Evolutionary conservation across 2,113 vertebrate species (phyloP).

Genomic region (Carassius auratus): DNA sequence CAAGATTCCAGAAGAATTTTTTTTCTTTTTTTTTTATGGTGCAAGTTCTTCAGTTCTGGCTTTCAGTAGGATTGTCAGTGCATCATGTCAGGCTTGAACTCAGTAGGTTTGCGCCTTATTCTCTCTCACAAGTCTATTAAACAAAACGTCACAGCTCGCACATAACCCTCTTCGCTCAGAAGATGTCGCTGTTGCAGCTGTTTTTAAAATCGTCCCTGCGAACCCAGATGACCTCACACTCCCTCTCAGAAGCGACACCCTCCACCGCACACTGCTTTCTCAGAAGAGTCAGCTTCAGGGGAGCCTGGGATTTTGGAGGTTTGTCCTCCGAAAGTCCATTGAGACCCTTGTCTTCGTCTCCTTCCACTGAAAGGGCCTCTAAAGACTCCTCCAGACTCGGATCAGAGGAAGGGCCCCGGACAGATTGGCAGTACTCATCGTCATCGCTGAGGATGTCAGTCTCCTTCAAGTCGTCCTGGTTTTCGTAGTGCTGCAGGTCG

Average conservation of each 20-base stretch:
- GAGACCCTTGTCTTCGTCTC: slow-evolving; percentile 50
- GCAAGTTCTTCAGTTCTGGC: slow-evolving; percentile 11
- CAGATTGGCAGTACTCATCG: slow-evolving; percentile 89
- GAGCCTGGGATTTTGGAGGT: slow-evolving; percentile 62
- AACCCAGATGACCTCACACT: slow-evolving; percentile 86
- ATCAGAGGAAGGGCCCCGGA: slow-evolving; percentile 71
- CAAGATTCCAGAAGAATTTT: no score
- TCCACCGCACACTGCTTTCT: slow-evolving; percentile 84
- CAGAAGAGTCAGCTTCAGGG: slow-evolving; percentile 78
- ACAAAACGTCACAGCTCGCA: not conserved
- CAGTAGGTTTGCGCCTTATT: not conserved
- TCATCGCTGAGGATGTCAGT: slow-evolving; percentile 98
- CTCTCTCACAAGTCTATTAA: not conserved
- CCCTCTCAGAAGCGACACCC: slow-evolving; percentile 72
- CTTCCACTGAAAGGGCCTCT: slow-evolving; percentile 71
- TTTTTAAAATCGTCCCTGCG: slow-evolving; percentile 85
- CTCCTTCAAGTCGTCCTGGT: slow-evolving; percentile 89
- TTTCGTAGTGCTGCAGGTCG: slow-evolving; percentile 87
- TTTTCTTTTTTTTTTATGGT: not conserved
- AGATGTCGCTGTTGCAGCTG: slow-evolving; percentile 85
- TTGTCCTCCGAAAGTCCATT: slow-evolving; percentile 16
- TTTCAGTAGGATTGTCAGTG: slow-evolving; percentile 64
- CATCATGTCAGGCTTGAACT: not conserved
- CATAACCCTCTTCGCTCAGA: slow-evolving; percentile 61
- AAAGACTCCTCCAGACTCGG: slow-evolving; percentile 76